A percentile compares a stretch with the other conserved stretches of the same genome.
Evolutionary conservation across 1,140 invertebrate genomes (phyloP).

Genomic region (Phortica variegata): DNA sequence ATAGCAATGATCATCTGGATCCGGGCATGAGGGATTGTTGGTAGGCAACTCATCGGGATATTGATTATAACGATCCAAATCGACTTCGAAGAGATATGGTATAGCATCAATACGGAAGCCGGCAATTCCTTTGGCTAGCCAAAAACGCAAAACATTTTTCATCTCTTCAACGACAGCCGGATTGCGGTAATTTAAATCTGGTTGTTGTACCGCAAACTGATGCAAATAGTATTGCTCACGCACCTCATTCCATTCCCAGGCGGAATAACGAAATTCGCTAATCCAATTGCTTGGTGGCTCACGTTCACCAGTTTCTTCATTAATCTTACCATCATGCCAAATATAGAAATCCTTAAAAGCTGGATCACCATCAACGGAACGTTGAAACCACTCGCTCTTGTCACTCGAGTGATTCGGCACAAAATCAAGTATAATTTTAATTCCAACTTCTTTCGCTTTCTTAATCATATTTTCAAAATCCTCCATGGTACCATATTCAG

Average conservation of each 20-base stretch:
- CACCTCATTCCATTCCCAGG: slow-evolving; percentile 61
- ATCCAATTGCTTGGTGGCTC: slow-evolving; percentile 62
- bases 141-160: slow-evolving; percentile 65
- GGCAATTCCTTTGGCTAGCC: slow-evolving; percentile 70
- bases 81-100: slow-evolving; percentile 60
- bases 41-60: slow-evolving; percentile 59
- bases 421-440: too few relatives aligned
- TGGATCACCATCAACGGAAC: slow-evolving; percentile 58
- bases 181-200: too few relatives aligned
- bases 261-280: slow-evolving; percentile 57
- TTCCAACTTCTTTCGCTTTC: slow-evolving; percentile 59
- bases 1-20: slow-evolving; percentile 23
- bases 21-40: not conserved
- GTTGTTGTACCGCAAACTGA: slow-evolving; percentile 17
- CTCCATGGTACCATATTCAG: slow-evolving; percentile 68
- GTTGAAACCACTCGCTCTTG: slow-evolving; percentile 70
- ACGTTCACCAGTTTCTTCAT: slow-evolving; percentile 14
- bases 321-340: slow-evolving; percentile 61
- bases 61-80: slow-evolving; percentile 59
- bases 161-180: slow-evolving; percentile 66
- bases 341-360: slow-evolving; percentile 71
- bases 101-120: slow-evolving; percentile 72
- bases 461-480: slow-evolving; percentile 67
- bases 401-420: slow-evolving; percentile 75
- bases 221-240: too few relatives aligned